Evolutionary conservation across 2,113 vertebrate species (phyloP), one percentile per base, ranked within the genome.

Genomic region (Verasper variegatus): DNA sequence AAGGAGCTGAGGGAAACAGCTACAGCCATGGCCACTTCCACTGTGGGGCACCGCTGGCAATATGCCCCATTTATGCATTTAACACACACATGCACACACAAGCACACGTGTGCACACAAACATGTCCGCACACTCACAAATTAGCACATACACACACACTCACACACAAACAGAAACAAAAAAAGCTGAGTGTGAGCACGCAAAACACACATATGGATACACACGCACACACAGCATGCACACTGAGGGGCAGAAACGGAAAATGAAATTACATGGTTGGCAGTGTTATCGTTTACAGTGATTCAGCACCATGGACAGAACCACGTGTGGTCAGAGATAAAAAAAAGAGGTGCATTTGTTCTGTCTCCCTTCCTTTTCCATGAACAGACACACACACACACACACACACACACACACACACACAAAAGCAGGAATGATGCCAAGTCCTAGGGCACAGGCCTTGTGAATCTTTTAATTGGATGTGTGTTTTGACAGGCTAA

Each of bases 401-500:
- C 56, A 69, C 52, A 26, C 45, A 68, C 42, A 47, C 59, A 11
- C 55, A 57, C 63, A 62, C 56, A 49, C 62, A 60, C 51, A 70
- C 73, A 49, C 59, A 68, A 62, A 59, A 14, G 23, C 12, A 75
- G 60, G 57, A 85, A 45, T 1, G 3, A 37, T 31, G 83, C 78
- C 88, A 74, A 83, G 69, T 74, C 85, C 81, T 18, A 54, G 74
- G 85, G 84, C 84, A 21, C 75, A 81, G 68, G 72, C 88, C 68
- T 75, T 68, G 65, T 80, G 80, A 85, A 73, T 89, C 76, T 88
- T 86, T 90, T 91, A 91, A 91, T 90, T 87, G 78, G 89, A 86
- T 79, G 86, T 77, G 64, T 88, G 81, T 87, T 90, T 92, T 91
- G 86, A 92, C 85, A 83, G 60, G 66, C 71, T 86, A 89, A 86